phyloP scores from a whole-genome alignment of 2,888 invertebrate genomes.

The Machimus atricapillus region DNA sequence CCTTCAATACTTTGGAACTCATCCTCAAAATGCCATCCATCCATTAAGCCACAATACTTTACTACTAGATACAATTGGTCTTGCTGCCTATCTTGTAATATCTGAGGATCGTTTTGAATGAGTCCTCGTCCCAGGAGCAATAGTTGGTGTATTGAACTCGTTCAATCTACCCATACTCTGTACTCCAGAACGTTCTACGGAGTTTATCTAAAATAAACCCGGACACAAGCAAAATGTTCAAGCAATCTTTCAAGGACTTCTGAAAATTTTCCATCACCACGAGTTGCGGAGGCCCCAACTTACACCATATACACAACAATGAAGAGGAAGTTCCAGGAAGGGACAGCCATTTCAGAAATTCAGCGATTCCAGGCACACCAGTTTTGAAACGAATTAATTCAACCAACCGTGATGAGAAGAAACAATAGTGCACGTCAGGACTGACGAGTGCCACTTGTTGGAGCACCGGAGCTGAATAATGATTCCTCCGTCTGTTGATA shows the following conservation, averaged over 20 bases:
- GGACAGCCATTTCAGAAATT: neutral
- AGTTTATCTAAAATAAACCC: neutral
- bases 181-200: neutral
- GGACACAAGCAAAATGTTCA: neutral
- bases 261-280: neutral
- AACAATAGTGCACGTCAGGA: neutral
- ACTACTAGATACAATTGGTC: neutral
- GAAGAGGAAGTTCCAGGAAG: neutral
- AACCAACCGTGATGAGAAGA: neutral
- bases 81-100: neutral
- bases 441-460: neutral
- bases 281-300: neutral
- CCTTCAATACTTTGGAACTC: neutral
- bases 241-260: neutral
- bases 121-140: neutral
- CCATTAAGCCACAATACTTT: neutral
- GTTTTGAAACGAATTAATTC: neutral
- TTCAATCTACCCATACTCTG: neutral
- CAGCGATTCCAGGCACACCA: neutral
- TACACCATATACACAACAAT: neutral
- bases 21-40: neutral
- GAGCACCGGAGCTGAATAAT: neutral
- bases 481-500: neutral
- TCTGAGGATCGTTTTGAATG: neutral
- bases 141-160: neutral